phyloP scores from a whole-genome alignment of 2,113 vertebrate species.

The Varanus komodoensis region DNA sequence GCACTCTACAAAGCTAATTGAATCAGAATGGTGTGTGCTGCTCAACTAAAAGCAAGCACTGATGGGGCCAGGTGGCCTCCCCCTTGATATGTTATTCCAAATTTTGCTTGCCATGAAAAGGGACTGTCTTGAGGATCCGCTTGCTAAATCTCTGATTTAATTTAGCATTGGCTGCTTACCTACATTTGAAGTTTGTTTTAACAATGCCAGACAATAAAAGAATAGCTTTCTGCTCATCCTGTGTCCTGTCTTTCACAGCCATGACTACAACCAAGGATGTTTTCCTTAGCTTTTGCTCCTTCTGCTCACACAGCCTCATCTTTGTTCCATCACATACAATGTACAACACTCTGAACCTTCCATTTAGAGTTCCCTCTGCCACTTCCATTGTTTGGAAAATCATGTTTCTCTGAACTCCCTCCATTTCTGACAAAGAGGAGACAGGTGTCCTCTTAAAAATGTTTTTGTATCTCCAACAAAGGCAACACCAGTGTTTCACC shows the following conservation, averaged over 20 bases:
- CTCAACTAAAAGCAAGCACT: not conserved
- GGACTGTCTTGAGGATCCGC: not conserved
- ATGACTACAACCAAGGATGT: not conserved
- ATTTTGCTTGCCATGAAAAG: not conserved
- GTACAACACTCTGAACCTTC: not conserved
- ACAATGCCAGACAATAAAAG: not conserved
- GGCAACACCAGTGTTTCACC: not conserved
- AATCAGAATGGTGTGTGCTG: not conserved
- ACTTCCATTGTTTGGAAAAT: constrained; percentile 16
- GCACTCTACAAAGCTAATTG: not conserved
- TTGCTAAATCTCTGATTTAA: not conserved
- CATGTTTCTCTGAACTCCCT: not conserved
- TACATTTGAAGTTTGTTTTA: fast-evolving
- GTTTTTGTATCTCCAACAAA: not conserved
- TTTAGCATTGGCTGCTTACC: not conserved
- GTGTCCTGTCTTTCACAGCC: not conserved
- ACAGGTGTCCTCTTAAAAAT: constrained; percentile 20
- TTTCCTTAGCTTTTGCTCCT: not conserved
- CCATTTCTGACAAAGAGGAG: constrained; percentile 13
- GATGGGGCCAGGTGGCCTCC: not conserved
- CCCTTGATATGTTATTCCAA: not conserved
- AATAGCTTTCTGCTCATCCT: not conserved
- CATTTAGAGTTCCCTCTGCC: not conserved
- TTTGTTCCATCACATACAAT: not conserved
- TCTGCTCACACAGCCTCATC: not conserved